phyloP scores from a whole-genome alignment of 2,888 invertebrate genomes.

The Amphipoea oculea region DNA sequence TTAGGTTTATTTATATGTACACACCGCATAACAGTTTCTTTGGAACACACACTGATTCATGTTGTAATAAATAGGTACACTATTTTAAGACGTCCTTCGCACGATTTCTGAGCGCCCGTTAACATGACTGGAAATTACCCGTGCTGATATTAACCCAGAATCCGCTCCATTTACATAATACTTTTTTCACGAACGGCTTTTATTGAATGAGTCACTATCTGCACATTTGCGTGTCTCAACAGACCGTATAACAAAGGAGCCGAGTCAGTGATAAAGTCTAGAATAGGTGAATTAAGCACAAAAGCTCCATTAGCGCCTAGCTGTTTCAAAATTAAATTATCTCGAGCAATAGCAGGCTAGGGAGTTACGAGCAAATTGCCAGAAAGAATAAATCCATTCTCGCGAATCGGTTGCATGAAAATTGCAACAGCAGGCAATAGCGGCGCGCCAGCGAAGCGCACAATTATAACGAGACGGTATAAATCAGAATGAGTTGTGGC shows the following conservation, averaged over 20 bases:
- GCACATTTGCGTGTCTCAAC: constrained; percentile 66
- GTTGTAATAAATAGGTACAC: constrained; percentile 82
- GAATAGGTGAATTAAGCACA: constrained; percentile 74
- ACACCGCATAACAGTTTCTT: constrained; percentile 72
- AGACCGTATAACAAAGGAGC: constrained; percentile 66
- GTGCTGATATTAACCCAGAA: constrained; percentile 82
- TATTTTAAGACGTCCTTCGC: constrained; percentile 89
- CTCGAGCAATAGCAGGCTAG: constrained; percentile 77
- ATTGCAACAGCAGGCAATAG: constrained; percentile 88
- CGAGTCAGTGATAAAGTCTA: constrained; percentile 65
- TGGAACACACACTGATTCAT: constrained; percentile 81
- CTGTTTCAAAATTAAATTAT: constrained; percentile 82
- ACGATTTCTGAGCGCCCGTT: constrained; percentile 82
- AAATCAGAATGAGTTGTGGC: constrained; percentile 91
- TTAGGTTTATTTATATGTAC: constrained; percentile 72
- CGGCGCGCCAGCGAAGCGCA: constrained; percentile 87
- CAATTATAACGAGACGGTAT: constrained; percentile 90
- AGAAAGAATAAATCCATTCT: constrained; percentile 88
- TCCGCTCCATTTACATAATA: constrained; percentile 77
- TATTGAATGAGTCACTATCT: constrained; percentile 70
- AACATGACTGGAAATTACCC: constrained; percentile 83
- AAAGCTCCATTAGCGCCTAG: constrained; percentile 78
- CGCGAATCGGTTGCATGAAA: constrained; percentile 88
- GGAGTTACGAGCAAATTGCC: constrained; percentile 84
- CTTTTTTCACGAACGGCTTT: constrained; percentile 69